Conservation (phyloP, 2,113 vertebrate species). For the Odocoileus hemionus region DNA sequence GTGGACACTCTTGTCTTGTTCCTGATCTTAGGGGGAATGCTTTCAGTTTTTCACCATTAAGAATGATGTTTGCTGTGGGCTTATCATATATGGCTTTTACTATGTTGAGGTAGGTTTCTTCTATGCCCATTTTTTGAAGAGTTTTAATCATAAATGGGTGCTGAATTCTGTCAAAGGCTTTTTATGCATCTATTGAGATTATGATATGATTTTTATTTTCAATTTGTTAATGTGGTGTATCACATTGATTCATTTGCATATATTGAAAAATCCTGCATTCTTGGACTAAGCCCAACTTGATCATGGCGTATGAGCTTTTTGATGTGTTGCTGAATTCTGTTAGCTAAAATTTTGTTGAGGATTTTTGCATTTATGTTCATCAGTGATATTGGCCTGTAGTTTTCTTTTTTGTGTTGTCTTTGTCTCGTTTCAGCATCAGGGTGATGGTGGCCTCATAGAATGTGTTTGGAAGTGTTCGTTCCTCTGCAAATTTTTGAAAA, state of each 20-base stretch:
- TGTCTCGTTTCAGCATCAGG: neutral
- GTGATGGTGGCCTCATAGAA: neutral
- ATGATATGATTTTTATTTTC: neutral
- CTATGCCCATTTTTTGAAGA: neutral
- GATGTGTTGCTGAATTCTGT: neutral
- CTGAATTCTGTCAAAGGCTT: neutral
- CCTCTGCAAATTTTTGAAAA: neutral
- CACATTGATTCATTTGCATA: neutral
- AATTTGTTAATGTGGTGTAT: neutral
- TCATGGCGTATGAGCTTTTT: neutral
- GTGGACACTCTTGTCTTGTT: neutral
- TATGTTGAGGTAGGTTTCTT: neutral
- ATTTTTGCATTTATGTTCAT: neutral
- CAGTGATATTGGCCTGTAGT: neutral
- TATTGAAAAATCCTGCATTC: neutral
- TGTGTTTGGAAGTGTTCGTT: neutral
- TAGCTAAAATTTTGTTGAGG: neutral
- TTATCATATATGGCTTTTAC: neutral
- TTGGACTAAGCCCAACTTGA: neutral
- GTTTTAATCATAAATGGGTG: neutral
- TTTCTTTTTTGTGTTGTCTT: neutral
- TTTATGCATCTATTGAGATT: neutral
- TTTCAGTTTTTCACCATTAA: neutral
- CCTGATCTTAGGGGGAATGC: neutral
- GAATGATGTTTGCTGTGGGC: neutral